Evolutionary conservation across 2,797 vertebrate genomes (phyloP), one percentile per base, ranked within the genome.

Genomic region (Coilia nasus): DNA sequence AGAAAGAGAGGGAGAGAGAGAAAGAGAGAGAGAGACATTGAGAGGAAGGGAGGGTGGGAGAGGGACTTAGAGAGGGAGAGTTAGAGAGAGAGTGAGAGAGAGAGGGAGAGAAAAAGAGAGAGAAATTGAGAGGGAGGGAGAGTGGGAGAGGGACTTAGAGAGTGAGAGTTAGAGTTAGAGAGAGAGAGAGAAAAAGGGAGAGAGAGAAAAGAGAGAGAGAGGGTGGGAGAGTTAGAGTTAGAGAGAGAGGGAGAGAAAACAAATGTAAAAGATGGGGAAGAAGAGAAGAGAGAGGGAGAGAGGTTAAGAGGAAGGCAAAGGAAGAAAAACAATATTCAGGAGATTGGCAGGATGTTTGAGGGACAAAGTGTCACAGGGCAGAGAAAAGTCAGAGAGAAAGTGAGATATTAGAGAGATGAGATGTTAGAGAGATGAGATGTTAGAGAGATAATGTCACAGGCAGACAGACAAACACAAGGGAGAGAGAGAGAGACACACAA

Each of bases 151-250:
- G 25, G 9, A 35, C 4, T 11, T 17, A 71, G 28, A 31, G 67
- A 35, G 67, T 9, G 44, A 62, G 23, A 10, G 50, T n/a, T n/a
- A 57, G 47, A 62, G 88, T n/a, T n/a, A 92, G 89, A 89, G 90
- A 89, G 90, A 64, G 9, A 62, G 9, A 62, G n/a, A 25, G 7
- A 35, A 12, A 31, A 75, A 15, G 28, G 31, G 15, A 41, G 6
- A 17, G 67, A 75, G 31, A 6, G n/a, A 64, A 44, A n/a, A 9
- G 46, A 10, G 10, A 4, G 3, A 10, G 10, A 47, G 3, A 47
- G 4, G 10, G 3, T n/a, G n/a, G n/a, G n/a, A n/a, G n/a, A n/a
- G n/a, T n/a, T n/a, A n/a, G n/a, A n/a, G n/a, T n/a, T n/a, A n/a
- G n/a, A n/a, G n/a, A n/a, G n/a, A n/a, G n/a, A n/a, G n/a, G n/a